Conservation (phyloP, 2,797 vertebrate species). For the Chaenodraco wilsoni region DNA sequence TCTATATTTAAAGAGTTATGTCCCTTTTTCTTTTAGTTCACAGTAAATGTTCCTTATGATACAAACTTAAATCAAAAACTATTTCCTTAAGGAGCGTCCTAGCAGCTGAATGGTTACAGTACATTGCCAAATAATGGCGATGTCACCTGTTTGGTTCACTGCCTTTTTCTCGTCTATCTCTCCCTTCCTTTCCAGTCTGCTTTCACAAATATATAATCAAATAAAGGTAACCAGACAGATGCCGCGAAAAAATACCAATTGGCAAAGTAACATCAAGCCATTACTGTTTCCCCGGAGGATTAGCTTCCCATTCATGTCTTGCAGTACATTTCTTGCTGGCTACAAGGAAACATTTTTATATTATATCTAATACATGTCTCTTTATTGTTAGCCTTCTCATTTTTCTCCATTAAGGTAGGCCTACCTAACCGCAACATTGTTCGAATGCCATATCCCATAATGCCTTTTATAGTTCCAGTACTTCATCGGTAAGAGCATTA, state of each 20-base stretch:
- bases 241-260: background rate
- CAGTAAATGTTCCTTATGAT: background rate
- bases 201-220: background rate
- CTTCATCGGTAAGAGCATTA: background rate
- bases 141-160: background rate
- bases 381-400: background rate
- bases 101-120: background rate
- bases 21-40: background rate
- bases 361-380: background rate
- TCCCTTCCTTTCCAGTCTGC: background rate
- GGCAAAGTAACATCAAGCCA: slow-evolving; percentile 5
- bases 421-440: background rate
- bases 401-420: background rate
- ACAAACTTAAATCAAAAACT: background rate
- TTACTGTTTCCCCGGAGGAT: slow-evolving; percentile 8
- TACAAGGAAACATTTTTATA: background rate
- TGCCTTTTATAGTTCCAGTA: slow-evolving; percentile 3
- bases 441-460: background rate
- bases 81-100: background rate
- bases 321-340: slow-evolving; percentile 2
- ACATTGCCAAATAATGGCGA: background rate
- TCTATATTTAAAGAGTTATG: background rate
- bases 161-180: background rate
- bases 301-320: slow-evolving; percentile 2
- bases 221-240: background rate